Evolutionary conservation across 2,113 vertebrate species (phyloP), one percentile per base, ranked within the genome.

Genomic region (Vimba vimba): DNA sequence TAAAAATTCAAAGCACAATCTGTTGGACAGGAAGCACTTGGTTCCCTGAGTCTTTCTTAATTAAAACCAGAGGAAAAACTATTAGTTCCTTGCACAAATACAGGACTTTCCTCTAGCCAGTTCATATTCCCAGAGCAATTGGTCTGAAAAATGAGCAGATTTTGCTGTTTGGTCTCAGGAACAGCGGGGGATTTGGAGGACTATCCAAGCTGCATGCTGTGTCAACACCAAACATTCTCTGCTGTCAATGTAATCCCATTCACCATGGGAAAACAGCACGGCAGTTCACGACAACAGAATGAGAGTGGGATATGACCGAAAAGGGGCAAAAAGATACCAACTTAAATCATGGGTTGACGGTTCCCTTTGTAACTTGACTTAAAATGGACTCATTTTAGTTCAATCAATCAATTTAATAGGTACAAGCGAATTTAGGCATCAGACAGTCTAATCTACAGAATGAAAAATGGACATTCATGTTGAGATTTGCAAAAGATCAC

Each of bases 41-140:
- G 59, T 43, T 68, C 55, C 69, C 64, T 55, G 62, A 39, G 36
- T 88, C 86, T 91, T 90, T 75, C 43, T 21, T 88, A 85, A 92
- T 92, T 52, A 92, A 91, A 91, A 88, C 88, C 87, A 91, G 86
- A 19, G 27, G 79, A 85, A 73, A 39, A 27, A 23, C 80, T 62
- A 66, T 76, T 64, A 39, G 27, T 39, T 79, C 12, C 39, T 83
- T 17, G 87, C 30, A 79, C 80, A 88, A 52, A 86, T 10, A 82
- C 52, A 47, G 47, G 55, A 52, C 66, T 55, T 79, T 36, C 45
- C 30, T 69, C 62, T 39, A 36, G 33, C 50, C 23, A 10, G 47
- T 79, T 79, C 64, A 55, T 68, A 33, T 52, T 69, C 45, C 62
- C 64, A 55, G 21, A 30, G 47, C 80, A 68, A 36, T 36, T 36